phyloP scores from a whole-genome alignment of 2,888 invertebrate genomes.

The Calameuta idolon region DNA sequence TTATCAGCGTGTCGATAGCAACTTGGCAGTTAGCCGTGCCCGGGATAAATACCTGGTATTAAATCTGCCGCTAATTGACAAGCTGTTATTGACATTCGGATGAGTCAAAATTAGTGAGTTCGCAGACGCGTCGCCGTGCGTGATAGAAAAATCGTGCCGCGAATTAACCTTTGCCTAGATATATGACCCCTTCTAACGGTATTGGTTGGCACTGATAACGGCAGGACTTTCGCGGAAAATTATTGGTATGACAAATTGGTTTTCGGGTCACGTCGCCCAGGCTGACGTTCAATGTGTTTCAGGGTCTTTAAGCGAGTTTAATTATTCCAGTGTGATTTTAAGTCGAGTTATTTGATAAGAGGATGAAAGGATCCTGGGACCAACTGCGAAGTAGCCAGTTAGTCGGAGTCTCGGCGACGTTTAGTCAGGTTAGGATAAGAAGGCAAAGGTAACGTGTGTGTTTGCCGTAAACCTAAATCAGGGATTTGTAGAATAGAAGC shows the following conservation, averaged over 20 bases:
- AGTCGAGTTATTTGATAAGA: not conserved
- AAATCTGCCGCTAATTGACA: not conserved
- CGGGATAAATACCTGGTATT: not conserved
- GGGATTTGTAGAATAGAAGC: slow-evolving; percentile 40
- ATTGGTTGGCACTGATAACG: not conserved
- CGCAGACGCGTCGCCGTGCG: not conserved
- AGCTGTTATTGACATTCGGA: not conserved
- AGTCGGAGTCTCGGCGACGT: not conserved
- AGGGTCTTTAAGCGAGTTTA: not conserved
- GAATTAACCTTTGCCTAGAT: not conserved
- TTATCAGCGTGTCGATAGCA: not conserved
- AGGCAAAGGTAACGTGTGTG: slow-evolving; percentile 17
- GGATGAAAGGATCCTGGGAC: not conserved
- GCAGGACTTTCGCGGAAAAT: not conserved
- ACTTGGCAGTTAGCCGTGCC: not conserved
- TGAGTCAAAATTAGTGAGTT: not conserved
- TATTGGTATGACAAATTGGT: not conserved
- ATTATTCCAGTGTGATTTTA: not conserved
- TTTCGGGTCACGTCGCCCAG: not conserved
- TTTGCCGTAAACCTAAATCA: slow-evolving; percentile 43
- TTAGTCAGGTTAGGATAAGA: not conserved
- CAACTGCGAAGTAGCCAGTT: not conserved
- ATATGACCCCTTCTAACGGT: not conserved
- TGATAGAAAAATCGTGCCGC: not conserved
- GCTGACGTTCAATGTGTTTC: not conserved